phyloP scores from a whole-genome alignment of 2,797 vertebrate species.

The Numenius phaeopus region DNA sequence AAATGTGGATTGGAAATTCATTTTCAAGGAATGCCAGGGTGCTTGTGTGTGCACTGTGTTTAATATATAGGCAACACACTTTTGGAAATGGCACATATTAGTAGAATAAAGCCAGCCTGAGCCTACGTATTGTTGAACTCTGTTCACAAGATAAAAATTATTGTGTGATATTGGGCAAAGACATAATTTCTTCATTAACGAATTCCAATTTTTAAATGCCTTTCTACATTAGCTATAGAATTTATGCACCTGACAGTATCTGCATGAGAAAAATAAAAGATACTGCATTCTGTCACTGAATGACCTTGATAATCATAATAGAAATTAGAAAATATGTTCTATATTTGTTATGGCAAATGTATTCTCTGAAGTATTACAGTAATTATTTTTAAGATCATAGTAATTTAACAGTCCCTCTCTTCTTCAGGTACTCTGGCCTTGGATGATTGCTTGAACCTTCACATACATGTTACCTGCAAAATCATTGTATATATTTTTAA shows the following conservation, averaged over 20 bases:
- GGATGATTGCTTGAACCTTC: constrained; percentile 38
- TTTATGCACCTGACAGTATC: neutral
- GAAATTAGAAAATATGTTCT: constrained; percentile 58
- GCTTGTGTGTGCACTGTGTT: constrained; percentile 38
- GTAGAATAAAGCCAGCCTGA: constrained; percentile 51
- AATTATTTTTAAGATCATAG: constrained; percentile 62
- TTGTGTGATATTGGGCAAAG: constrained; percentile 50
- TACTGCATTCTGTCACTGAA: constrained; percentile 46
- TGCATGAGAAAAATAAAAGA: constrained; percentile 49
- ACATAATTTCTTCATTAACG: constrained; percentile 51
- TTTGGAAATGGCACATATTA: constrained; percentile 55
- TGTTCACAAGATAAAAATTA: constrained; percentile 54
- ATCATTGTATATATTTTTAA: neutral
- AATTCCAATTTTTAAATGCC: constrained; percentile 44
- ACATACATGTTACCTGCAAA: neutral
- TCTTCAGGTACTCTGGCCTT: constrained; percentile 37
- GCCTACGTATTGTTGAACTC: constrained; percentile 1
- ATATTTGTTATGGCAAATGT: constrained; percentile 37
- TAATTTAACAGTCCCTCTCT: constrained; percentile 41
- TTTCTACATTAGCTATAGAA: constrained; percentile 40
- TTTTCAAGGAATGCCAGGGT: constrained; percentile 55
- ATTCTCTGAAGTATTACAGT: constrained; percentile 34
- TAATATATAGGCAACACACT: constrained; percentile 44
- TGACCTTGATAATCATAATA: constrained; percentile 48
- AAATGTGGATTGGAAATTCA: constrained; percentile 67